Conservation (phyloP, 2,797 vertebrate genomes). For the Basileuterus tristriatus region DNA sequence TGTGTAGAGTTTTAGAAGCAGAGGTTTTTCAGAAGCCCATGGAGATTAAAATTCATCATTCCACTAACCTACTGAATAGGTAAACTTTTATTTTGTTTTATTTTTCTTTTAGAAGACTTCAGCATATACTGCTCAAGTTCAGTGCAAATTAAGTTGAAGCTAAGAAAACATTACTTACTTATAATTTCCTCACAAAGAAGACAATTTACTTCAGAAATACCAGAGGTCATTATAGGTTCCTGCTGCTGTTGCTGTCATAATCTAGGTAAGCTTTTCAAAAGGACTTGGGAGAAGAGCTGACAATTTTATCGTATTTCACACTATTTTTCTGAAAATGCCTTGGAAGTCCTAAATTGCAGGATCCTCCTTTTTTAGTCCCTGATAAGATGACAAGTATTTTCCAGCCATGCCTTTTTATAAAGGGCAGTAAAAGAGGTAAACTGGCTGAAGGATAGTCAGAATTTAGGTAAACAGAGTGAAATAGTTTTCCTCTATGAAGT, state of each 20-base stretch:
- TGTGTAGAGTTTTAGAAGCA: neutral
- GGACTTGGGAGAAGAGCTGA: neutral
- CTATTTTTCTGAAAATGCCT: neutral
- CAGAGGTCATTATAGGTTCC: neutral
- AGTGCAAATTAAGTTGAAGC: neutral
- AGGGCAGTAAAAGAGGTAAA: neutral
- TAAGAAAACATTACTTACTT: neutral
- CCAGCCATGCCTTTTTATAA: neutral
- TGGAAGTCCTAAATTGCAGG: neutral
- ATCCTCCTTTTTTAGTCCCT: neutral
- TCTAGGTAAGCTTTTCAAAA: neutral
- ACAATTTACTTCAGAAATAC: neutral
- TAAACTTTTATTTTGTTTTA: neutral
- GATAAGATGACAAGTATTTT: neutral
- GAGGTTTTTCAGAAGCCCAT: neutral
- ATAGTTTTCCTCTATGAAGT: neutral
- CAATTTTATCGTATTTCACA: neutral
- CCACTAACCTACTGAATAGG: neutral
- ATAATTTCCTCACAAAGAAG: neutral
- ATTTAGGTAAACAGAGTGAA: neutral
- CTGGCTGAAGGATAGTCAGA: neutral
- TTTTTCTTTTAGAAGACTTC: neutral
- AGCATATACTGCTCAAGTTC: neutral
- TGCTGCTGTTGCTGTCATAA: neutral
- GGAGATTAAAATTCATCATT: neutral